Conservation (phyloP, 1,140 invertebrate species). For the Platorchestia sp. region DNA sequence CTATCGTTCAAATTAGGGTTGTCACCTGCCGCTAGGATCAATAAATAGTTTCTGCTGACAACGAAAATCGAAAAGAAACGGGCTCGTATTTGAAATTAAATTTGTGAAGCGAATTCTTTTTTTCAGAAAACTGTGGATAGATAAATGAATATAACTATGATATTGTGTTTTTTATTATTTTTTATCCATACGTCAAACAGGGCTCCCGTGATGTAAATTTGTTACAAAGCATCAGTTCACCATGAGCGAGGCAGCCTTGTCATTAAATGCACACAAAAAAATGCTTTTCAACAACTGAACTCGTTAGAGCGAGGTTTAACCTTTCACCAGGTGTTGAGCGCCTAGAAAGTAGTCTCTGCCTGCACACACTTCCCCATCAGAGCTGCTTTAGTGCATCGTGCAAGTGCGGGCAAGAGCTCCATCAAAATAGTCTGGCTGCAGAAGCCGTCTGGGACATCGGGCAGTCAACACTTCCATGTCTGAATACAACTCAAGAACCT, state of each 20-base stretch:
- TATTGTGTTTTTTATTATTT: background rate
- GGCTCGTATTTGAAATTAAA: too few relatives aligned
- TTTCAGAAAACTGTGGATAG: background rate
- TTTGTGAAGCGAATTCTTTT: too few relatives aligned
- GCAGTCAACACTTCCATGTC: too few relatives aligned
- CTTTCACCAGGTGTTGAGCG: background rate
- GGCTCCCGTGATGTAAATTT: background rate
- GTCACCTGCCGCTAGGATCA: background rate
- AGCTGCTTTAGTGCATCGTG: background rate
- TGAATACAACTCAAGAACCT: background rate
- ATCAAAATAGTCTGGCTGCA: too few relatives aligned
- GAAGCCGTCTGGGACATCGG: too few relatives aligned
- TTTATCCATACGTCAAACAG: background rate
- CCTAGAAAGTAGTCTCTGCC: background rate
- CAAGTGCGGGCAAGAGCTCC: too few relatives aligned
- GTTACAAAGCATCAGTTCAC: background rate
- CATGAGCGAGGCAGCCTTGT: background rate
- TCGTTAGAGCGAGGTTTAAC: background rate
- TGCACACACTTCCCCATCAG: background rate
- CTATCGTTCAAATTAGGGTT: background rate
- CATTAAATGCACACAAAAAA: background rate
- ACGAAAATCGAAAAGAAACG: too few relatives aligned
- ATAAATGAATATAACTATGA: background rate
- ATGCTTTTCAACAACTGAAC: background rate
- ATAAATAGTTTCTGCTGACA: background rate